Evolutionary conservation across 2,888 invertebrate genomes (phyloP), one percentile per base, ranked within the genome.

Genomic region (Andrena fulva): DNA sequence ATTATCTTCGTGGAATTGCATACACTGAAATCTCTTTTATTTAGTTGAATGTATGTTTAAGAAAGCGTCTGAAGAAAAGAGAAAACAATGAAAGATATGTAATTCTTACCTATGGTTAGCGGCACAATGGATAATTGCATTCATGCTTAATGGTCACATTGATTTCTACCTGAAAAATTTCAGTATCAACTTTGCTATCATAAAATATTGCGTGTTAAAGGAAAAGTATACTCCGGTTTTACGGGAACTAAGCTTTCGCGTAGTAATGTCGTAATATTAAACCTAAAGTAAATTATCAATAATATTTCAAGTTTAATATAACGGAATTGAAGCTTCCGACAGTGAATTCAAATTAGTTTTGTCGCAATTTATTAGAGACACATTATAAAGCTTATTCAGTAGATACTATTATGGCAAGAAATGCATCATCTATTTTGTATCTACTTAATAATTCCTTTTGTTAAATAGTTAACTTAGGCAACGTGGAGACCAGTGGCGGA

Each of bases 61-160:
- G 52, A 10, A 66, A 6, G 8, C n/a, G 33, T 52, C 35, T 27
- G 20, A 20, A 33, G 7, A 33, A 54, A 10, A 27, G 54, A 54
- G 1, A 27, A 10, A 6, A 24, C 42, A 54, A 54, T 54, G 4
- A 16, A 52, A 56, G 24, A 33, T 35, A 16, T 7, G 12, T 27
- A 31, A 42, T 56, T 83, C 87, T 91, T 87, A 92, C 93, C 93
- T 92, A 85, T 87, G 91, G 77, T 85, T 86, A 31, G 87, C 89
- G 78, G 91, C 89, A 83, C 89, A 88, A 83, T 90, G 91, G 75
- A 92, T 90, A 50, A 83, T 31, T 52, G 76, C 54, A 78, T 84
- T 82, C 78, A 75, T 82, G 27, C 31, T 56, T 60, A 71, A 48
- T 68, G n/a, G 20, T 42, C 60, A 68, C 31, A 35, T 89, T 92